Evolutionary conservation across 2,113 vertebrate species (phyloP), one percentile per base, ranked within the genome.

Genomic region (Salvelinus alpinus): DNA sequence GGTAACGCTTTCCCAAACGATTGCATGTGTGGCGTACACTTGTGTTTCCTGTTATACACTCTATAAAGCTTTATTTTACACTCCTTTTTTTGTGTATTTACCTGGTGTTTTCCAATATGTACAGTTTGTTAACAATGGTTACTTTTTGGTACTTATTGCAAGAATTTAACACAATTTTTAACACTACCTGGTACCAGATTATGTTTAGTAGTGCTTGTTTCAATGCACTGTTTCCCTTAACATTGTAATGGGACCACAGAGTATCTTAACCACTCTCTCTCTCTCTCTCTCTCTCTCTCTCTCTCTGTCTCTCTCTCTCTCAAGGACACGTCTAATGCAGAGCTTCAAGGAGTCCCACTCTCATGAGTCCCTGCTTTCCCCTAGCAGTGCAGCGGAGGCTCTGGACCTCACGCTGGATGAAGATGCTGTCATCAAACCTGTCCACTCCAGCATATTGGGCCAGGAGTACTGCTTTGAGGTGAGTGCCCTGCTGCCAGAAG

Each of bases 381-480:
- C 96, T 2, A 97, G 96, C 90, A 98, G 95, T 25, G 97, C 97
- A 0, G 97, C 96, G 0, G 96, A 98, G 78, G 97, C 97, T 68
- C 90, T 98, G 93, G 97, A 98, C 90, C 92, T 98, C 79, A 96
- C 96, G 86, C 85, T 98, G 92, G 96, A 98, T 64, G 97, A 98
- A 86, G 97, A 98, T 18, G 96, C 96, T 79, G 89, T 97, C 81
- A 96, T 98, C 88, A 97, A 97, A 75, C 96, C 97, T 0, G 96
- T 98, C 59, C 97, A 98, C 90, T 97, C 96, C 82, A 98, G 96
- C 89, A 98, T 98, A 88, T 92, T 98, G 88, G 97, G 97, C 68
- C 97, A 98, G 93, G 96, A 98, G 89, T 98, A 97, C 89, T 98
- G 97, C 91, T 98, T 98, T 79, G 97, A 98, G 97, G 97, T 98